phyloP scores from a whole-genome alignment of 2,888 invertebrate species.

The Tillus elongatus region DNA sequence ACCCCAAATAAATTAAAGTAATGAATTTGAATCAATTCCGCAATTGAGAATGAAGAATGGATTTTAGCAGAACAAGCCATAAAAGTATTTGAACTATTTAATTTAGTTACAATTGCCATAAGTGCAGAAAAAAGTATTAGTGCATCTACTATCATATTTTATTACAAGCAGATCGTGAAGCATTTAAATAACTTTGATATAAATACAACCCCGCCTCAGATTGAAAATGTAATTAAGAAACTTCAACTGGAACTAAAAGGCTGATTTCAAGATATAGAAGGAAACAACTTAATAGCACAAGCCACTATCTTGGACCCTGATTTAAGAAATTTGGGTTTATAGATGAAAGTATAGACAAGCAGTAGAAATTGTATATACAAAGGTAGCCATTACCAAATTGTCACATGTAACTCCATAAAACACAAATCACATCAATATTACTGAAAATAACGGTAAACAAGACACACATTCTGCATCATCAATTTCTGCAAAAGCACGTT shows the following conservation, averaged over 20 bases:
- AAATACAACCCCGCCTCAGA: slow-evolving; percentile 11
- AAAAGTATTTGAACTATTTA: slow-evolving; percentile 8
- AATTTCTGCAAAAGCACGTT: too few relatives aligned
- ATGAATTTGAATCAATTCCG: neutral
- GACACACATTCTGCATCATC: too few relatives aligned
- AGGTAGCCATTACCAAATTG: slow-evolving; percentile 14
- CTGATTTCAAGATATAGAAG: slow-evolving; percentile 12
- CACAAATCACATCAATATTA: neutral
- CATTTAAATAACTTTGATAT: slow-evolving; percentile 1
- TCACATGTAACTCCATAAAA: slow-evolving; percentile 7
- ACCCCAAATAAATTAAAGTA: neutral
- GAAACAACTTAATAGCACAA: slow-evolving; percentile 14
- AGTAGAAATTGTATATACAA: slow-evolving; percentile 13
- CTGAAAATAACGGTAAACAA: slow-evolving; percentile 2
- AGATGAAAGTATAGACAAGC: slow-evolving; percentile 12
- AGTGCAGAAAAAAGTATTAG: slow-evolving; percentile 5
- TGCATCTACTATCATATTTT: slow-evolving; percentile 5
- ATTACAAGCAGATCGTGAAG: neutral
- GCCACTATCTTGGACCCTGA: slow-evolving; percentile 17
- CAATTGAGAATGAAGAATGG: slow-evolving; percentile 7
- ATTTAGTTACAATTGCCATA: neutral
- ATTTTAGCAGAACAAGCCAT: slow-evolving; percentile 7
- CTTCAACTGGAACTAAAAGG: slow-evolving; percentile 12
- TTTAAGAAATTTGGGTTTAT: slow-evolving; percentile 17
- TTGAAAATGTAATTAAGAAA: slow-evolving; percentile 15